Conservation (phyloP, 37 sponge, comb jelly and placozoan species). For the Dysidea cf. avara region DNA sequence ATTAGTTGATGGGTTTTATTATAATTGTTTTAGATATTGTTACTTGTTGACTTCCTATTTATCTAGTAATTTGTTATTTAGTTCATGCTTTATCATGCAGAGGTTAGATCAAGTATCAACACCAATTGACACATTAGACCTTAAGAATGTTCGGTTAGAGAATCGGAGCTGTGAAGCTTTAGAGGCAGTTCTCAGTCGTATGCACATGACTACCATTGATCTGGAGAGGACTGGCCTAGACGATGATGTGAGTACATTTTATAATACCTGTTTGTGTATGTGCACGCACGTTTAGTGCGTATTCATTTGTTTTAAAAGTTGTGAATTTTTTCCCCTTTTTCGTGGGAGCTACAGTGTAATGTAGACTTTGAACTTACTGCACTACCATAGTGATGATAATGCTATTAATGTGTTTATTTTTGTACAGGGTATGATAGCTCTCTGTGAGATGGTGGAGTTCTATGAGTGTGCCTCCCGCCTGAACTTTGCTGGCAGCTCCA, state of each 20-base stretch:
- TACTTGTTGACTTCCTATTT: background rate
- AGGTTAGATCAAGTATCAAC: constrained; percentile 63
- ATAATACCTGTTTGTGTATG: too few relatives aligned
- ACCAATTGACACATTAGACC: constrained; percentile 77
- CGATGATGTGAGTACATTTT: constrained; percentile 64
- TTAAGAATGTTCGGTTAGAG: constrained; percentile 66
- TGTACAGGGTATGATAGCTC: constrained; percentile 77
- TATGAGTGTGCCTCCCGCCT: constrained; percentile 78
- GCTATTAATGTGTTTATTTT: background rate
- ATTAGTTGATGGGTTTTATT: background rate
- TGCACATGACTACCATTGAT: constrained; percentile 66
- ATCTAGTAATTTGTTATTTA: too few relatives aligned
- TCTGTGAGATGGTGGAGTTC: constrained; percentile 94
- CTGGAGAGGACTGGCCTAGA: constrained; percentile 72
- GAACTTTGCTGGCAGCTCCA: constrained; percentile 58
- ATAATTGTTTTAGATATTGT: background rate
- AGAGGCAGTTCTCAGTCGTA: constrained; percentile 75
- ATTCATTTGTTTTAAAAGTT: too few relatives aligned
- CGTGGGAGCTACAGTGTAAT: background rate
- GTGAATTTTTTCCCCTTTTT: background rate
- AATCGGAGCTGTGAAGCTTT: constrained; percentile 77
- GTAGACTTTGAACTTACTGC: background rate
- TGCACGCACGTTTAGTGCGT: too few relatives aligned
- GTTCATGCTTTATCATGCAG: constrained; percentile 20
- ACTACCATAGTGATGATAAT: background rate